Evolutionary conservation across 2,888 invertebrate genomes (phyloP).

Genomic region (Globia sparganii): DNA sequence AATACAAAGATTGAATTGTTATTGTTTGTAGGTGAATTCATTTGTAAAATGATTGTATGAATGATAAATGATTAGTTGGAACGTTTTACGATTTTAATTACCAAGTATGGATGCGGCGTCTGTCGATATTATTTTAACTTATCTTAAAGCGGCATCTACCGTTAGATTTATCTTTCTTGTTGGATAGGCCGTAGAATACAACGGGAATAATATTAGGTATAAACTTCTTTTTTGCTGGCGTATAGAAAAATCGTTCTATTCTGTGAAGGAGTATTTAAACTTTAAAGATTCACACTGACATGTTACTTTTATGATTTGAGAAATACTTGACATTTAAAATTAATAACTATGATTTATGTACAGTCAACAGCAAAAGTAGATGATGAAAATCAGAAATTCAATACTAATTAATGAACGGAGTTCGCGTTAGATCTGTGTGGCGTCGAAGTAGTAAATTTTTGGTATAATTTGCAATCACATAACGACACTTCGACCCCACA

Average conservation of each 20-base stretch:
- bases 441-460: too few relatives aligned
- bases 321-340: not conserved
- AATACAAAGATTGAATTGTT: conserved; percentile 37
- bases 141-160: conserved; percentile 40
- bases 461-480: too few relatives aligned
- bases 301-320: not conserved
- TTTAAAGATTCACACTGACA: not conserved
- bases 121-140: conserved; percentile 23
- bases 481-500: too few relatives aligned
- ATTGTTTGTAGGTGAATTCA: conserved; percentile 29
- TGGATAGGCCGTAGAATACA: conserved; percentile 14
- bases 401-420: too few relatives aligned
- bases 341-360: too few relatives aligned
- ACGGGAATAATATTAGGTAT: not conserved
- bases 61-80: conserved; percentile 24
- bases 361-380: too few relatives aligned
- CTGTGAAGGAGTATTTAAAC: too few relatives aligned
- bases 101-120: conserved; percentile 12
- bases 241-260: too few relatives aligned
- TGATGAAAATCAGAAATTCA: too few relatives aligned
- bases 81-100: conserved; percentile 25
- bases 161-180: conserved; percentile 41
- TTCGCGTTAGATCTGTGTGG: too few relatives aligned
- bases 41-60: conserved; percentile 8
- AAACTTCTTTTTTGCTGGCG: not conserved